These are phyloP conservation scores for Sebastes vulpes DNA, from an alignment of 2,797 vertebrate species.

Conservation along the genomic window DNA sequence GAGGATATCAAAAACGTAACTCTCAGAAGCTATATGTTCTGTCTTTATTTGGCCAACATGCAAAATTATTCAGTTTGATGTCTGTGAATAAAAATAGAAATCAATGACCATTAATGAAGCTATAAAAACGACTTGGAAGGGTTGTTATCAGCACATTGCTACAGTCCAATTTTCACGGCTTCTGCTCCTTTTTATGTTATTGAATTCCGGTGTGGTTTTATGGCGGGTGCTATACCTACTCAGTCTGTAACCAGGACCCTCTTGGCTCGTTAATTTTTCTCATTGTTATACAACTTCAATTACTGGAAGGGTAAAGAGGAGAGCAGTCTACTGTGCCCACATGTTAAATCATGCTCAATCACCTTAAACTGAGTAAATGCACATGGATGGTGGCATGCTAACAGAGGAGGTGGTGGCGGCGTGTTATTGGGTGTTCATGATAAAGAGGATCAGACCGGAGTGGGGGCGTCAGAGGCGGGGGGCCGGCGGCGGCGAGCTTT, in stretches of 20 bases:
- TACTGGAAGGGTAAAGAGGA: conserved; percentile 47
- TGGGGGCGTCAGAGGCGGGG: not conserved
- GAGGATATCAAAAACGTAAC: conserved; percentile 45
- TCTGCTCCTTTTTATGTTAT: conserved; percentile 66
- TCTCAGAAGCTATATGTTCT: conserved; percentile 55
- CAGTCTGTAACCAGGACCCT: conserved; percentile 54
- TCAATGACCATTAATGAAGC: conserved; percentile 70
- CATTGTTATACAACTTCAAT: conserved; percentile 79
- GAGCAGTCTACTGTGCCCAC: conserved; percentile 16
- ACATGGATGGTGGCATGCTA: conserved; percentile 13
- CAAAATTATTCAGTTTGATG: conserved; percentile 71
- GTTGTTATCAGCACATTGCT: conserved; percentile 71
- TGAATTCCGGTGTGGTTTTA: conserved; percentile 71
- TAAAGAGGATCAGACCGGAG: conserved; percentile 4
- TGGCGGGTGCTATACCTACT: conserved; percentile 39
- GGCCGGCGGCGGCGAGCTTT: not conserved
- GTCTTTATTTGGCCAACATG: conserved; percentile 70
- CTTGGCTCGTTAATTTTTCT: conserved; percentile 76
- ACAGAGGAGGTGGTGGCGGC: conserved; percentile 6
- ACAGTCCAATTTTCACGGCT: conserved; percentile 52
- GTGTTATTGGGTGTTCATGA: conserved; percentile 12
- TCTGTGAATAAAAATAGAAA: conserved; percentile 66
- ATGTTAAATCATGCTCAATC: conserved; percentile 50
- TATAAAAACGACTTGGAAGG: conserved; percentile 56
- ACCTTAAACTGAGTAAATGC: conserved; percentile 44